Conservation (phyloP, 2,113 vertebrate genomes). For the Delphinus delphis region DNA sequence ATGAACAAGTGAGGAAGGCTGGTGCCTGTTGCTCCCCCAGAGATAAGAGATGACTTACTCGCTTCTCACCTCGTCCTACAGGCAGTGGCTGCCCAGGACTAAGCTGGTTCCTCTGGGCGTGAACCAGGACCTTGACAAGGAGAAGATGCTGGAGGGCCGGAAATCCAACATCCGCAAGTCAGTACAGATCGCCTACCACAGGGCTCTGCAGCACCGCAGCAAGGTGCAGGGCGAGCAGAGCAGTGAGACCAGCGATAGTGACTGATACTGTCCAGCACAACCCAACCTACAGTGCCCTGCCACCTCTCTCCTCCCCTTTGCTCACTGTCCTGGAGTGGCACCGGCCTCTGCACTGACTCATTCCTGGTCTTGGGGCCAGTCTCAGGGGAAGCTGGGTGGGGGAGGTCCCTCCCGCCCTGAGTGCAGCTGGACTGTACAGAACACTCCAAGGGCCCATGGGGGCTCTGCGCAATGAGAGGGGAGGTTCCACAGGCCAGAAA, state of each 20-base stretch:
- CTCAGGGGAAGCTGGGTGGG: slow-evolving; percentile 85
- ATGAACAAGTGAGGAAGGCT: not conserved
- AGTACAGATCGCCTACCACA: slow-evolving; percentile 97
- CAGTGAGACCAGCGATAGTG: slow-evolving; percentile 97
- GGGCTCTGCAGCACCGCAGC: slow-evolving; percentile 98
- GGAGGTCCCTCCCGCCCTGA: slow-evolving; percentile 74
- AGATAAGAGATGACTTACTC: slow-evolving; percentile 20
- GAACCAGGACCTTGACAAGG: slow-evolving; percentile 98
- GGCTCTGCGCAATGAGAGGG: slow-evolving; percentile 36
- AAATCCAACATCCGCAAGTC: slow-evolving; percentile 99
- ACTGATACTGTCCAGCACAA: slow-evolving; percentile 73
- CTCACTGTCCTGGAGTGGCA: slow-evolving; percentile 60
- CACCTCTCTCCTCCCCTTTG: slow-evolving; percentile 46
- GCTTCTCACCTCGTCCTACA: slow-evolving; percentile 76
- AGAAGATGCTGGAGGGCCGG: slow-evolving; percentile 98
- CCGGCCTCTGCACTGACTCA: slow-evolving; percentile 78
- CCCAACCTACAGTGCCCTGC: slow-evolving; percentile 35
- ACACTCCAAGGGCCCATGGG: slow-evolving; percentile 69
- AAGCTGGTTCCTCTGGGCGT: slow-evolving; percentile 97
- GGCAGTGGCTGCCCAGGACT: slow-evolving; percentile 98
- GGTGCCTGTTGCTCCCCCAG: not conserved
- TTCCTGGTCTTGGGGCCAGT: slow-evolving; percentile 81
- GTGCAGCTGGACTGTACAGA: slow-evolving; percentile 86
- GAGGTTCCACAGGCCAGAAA: slow-evolving; percentile 3
- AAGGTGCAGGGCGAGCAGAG: slow-evolving; percentile 98